Conservation (phyloP, 2,797 vertebrate species). For the Pterois miles region DNA sequence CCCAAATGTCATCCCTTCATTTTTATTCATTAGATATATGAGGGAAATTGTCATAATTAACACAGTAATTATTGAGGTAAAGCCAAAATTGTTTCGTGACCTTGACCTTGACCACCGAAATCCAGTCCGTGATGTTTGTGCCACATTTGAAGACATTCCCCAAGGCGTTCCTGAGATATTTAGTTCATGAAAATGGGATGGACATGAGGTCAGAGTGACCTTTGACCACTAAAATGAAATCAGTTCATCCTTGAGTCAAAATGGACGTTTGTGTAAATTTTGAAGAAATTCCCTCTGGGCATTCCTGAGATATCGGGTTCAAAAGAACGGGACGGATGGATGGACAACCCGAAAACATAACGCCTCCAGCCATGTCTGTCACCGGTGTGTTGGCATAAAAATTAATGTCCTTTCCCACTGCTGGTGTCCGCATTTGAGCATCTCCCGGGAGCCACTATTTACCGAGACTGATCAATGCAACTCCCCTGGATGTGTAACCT, state of each 20-base stretch:
- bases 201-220: too few relatives aligned
- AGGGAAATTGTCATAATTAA: background rate
- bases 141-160: background rate
- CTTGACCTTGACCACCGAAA: background rate
- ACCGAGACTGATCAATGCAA: constrained; percentile 29
- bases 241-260: rapidly evolving
- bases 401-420: constrained; percentile 22
- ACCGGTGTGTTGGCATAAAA: background rate
- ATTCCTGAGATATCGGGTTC: background rate
- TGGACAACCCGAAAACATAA: background rate
- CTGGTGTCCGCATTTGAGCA: constrained; percentile 23
- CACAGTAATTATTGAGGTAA: background rate
- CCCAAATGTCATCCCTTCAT: background rate
- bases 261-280: too few relatives aligned
- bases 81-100: background rate
- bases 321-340: background rate
- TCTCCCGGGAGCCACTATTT: constrained; percentile 41
- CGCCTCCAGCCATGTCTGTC: background rate
- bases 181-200: too few relatives aligned
- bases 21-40: background rate
- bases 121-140: too few relatives aligned
- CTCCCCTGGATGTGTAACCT: constrained; percentile 14
- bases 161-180: too few relatives aligned
- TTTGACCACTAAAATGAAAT: too few relatives aligned
- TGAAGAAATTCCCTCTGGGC: too few relatives aligned